Conservation (phyloP, 1,140 invertebrate species). For the Bombus haemorrhoidalis region DNA sequence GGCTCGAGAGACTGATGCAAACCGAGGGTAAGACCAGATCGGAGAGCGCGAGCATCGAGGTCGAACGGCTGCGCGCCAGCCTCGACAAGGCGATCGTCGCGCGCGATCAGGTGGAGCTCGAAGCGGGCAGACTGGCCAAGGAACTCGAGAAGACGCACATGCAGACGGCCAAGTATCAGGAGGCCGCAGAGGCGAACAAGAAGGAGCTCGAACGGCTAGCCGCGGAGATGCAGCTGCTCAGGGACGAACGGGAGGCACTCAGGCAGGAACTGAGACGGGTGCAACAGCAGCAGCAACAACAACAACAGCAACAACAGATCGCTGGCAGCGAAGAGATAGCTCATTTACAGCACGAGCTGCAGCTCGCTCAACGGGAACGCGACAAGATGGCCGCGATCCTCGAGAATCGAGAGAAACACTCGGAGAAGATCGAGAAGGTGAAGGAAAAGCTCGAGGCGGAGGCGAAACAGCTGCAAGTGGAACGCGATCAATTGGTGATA, state of each 20-base stretch:
- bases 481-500: slow-evolving; percentile 93
- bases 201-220: slow-evolving; percentile 93
- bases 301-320: slow-evolving; percentile 88
- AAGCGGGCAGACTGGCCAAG: slow-evolving; percentile 91
- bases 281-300: slow-evolving; percentile 88
- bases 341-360: slow-evolving; percentile 87
- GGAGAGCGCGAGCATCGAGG: slow-evolving; percentile 85
- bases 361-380: slow-evolving; percentile 87
- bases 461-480: slow-evolving; percentile 91
- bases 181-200: slow-evolving; percentile 89
- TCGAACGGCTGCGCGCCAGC: slow-evolving; percentile 92
- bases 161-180: slow-evolving; percentile 91
- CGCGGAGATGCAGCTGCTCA: slow-evolving; percentile 89
- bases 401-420: slow-evolving; percentile 89
- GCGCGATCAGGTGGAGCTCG: slow-evolving; percentile 91
- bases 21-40: slow-evolving; percentile 81
- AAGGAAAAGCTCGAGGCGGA: slow-evolving; percentile 92
- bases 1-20: slow-evolving; percentile 87
- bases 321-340: slow-evolving; percentile 82
- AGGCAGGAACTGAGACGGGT: slow-evolving; percentile 87
- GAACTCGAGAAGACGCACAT: slow-evolving; percentile 93
- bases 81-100: slow-evolving; percentile 92
- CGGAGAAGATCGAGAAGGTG: slow-evolving; percentile 92
- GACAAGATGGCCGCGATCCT: slow-evolving; percentile 89
- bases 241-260: slow-evolving; percentile 89